Base-by-base conservation (phyloP, 2,113 vertebrate genomes). In the Chloropsis cyanopogon region DNA sequence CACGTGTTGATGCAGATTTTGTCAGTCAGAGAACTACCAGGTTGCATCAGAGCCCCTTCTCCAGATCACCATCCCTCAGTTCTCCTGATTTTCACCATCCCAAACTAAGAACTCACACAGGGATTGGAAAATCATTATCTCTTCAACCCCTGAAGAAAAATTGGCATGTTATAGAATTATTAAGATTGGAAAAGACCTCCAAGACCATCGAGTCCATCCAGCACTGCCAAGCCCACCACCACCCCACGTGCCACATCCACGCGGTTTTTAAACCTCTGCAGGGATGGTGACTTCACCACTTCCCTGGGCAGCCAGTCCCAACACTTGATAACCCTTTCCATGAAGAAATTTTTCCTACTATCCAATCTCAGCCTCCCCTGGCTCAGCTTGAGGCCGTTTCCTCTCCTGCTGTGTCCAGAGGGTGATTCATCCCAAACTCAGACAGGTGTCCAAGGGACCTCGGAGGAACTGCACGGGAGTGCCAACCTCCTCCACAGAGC, bases 1-100 rank as follows among this genome's bases (percentile, higher is more conserved):
- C 41, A 46, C 0, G 0, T 0, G 1, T 5, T 61, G 29, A 24
- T 35, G 9, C 8, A 15, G 56, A 24, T 59, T 81, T 82, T 17
- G 12, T 24, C 31, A 49, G 12, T 24, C 31, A 49, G 47, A 63
- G 29, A 19, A 66, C 17, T 4, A 26, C 0, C 0, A 31, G 39
- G 4, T 8, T 63, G 14, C 39, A 52, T 24, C 42, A 65, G n/a
- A 65, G 11, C 11, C 4, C 37, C 63, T 54, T n/a, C 53, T 77
- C 20, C 53, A 41, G 42, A 14, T n/a, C 76, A 12, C 16, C 77
- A 50, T 12, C 49, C 9, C 37, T n/a, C 42, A 8, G 6, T 54
- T 57, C 12, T 77, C 44, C 44, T 26, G 2, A 44, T 65, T 76
- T 72, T 35, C 60, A 26, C 29, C 37, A 14, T 23, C 35, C 20